A percentile compares a stretch with the other conserved stretches of the same genome.
phyloP scores from a whole-genome alignment of 2,797 vertebrate genomes.

The Pelodytes ibericus region DNA sequence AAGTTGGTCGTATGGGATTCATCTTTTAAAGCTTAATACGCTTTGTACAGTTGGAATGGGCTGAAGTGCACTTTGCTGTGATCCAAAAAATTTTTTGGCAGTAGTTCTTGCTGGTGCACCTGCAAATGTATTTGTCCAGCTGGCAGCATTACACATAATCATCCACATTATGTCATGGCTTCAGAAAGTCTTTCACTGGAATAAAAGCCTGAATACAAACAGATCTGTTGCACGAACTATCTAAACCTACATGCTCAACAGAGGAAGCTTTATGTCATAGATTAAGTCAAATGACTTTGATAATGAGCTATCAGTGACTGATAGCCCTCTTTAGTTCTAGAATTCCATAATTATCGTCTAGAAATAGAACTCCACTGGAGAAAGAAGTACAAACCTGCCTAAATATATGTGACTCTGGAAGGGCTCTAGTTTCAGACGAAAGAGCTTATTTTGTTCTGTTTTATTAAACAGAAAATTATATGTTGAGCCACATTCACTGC shows the following conservation, averaged over 20 bases:
- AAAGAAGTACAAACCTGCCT: conserved; percentile 3
- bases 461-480: background rate
- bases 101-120: conserved; percentile 27
- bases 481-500: no score
- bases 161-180: conserved; percentile 51
- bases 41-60: conserved; percentile 46
- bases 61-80: conserved; percentile 28
- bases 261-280: conserved; percentile 44
- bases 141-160: conserved; percentile 50
- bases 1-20: conserved; percentile 44
- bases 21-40: conserved; percentile 40
- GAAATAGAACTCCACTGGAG: background rate
- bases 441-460: background rate
- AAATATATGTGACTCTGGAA: no score
- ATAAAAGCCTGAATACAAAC: conserved; percentile 43
- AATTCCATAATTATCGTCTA: conserved; percentile 17
- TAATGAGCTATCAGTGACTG: conserved; percentile 43
- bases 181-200: conserved; percentile 43
- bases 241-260: conserved; percentile 24
- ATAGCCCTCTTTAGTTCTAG: conserved; percentile 22
- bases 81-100: conserved; percentile 50
- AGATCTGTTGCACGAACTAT: conserved; percentile 25
- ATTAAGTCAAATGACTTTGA: conserved; percentile 41
- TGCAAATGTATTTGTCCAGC: conserved; percentile 48
- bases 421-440: conserved; percentile 5